phyloP scores from a whole-genome alignment of 1,140 invertebrate species.

The Potamilus streckersoni region DNA sequence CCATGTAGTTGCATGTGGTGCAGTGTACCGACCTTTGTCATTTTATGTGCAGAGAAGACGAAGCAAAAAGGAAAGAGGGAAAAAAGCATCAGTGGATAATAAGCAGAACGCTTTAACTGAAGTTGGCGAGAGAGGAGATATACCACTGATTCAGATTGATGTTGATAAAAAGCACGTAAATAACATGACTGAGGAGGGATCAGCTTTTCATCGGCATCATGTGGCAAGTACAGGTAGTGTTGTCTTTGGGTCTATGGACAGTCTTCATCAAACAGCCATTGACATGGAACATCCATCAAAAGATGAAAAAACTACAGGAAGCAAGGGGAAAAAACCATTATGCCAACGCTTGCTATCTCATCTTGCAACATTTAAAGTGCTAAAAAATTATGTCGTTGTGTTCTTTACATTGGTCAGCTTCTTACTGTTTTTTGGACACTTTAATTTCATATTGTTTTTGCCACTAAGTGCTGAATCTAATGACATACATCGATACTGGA shows the following conservation, averaged over 20 bases:
- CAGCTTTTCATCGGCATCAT: no score
- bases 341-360: slow-evolving; percentile 24
- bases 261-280: slow-evolving; percentile 16
- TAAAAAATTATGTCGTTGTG: slow-evolving; percentile 45
- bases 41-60: slow-evolving; percentile 16
- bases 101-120: no score
- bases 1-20: slow-evolving; percentile 33
- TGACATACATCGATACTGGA: slow-evolving; percentile 43
- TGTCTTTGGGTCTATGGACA: slow-evolving; percentile 25
- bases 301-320: slow-evolving; percentile 1
- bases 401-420: slow-evolving; percentile 47
- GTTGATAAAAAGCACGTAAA: no score
- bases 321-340: slow-evolving; percentile 7
- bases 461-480: slow-evolving; percentile 33
- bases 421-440: slow-evolving; percentile 55
- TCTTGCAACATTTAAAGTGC: slow-evolving; percentile 48
- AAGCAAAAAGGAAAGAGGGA: neutral
- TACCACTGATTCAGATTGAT: no score
- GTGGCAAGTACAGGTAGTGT: slow-evolving; percentile 1
- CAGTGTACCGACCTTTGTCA: slow-evolving; percentile 34
- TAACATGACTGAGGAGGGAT: no score
- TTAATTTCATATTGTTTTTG: slow-evolving; percentile 58
- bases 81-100: neutral
- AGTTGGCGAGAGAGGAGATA: no score
- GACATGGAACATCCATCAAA: slow-evolving; percentile 11